These are phyloP conservation scores for Brachyptera putata DNA, from an alignment of 2,888 invertebrate species.

Conservation along the genomic window DNA sequence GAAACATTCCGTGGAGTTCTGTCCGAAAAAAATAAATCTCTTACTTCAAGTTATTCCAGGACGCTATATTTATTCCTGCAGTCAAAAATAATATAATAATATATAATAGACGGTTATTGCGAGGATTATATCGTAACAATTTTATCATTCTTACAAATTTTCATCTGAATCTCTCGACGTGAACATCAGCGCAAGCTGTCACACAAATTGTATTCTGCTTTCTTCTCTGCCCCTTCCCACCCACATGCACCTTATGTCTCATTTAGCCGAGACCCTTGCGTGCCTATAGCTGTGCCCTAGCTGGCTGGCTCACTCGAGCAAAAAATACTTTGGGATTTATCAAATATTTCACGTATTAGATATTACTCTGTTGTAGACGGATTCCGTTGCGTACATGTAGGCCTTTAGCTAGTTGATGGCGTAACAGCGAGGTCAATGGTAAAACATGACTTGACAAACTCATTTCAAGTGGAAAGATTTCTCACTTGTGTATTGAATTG, in stretches of 20 bases:
- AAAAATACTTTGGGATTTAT: background rate
- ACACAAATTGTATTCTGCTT: conserved; percentile 30
- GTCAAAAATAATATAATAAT: too few relatives aligned
- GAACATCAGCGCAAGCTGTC: conserved; percentile 31
- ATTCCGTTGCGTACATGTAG: too few relatives aligned
- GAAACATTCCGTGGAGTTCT: background rate
- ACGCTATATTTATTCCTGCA: too few relatives aligned
- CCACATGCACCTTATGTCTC: conserved; percentile 26
- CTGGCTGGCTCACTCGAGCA: background rate
- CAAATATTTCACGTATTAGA: conserved; percentile 2
- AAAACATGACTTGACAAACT: too few relatives aligned
- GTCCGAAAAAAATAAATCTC: background rate
- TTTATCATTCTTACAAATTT: conserved; percentile 23
- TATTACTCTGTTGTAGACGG: conserved; percentile 8
- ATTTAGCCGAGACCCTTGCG: conserved; percentile 22
- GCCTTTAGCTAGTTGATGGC: too few relatives aligned
- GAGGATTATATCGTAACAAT: conserved; percentile 17
- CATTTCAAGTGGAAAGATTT: too few relatives aligned
- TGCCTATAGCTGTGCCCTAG: background rate
- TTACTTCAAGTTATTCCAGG: background rate
- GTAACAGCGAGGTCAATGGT: too few relatives aligned
- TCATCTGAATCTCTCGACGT: conserved; percentile 21
- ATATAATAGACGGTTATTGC: conserved; percentile 10
- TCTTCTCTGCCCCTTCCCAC: conserved; percentile 22
- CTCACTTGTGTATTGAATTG: background rate